These are phyloP conservation scores for Deroplatys truncata DNA, from an alignment of 2,888 invertebrate species.

Conservation along the genomic window DNA sequence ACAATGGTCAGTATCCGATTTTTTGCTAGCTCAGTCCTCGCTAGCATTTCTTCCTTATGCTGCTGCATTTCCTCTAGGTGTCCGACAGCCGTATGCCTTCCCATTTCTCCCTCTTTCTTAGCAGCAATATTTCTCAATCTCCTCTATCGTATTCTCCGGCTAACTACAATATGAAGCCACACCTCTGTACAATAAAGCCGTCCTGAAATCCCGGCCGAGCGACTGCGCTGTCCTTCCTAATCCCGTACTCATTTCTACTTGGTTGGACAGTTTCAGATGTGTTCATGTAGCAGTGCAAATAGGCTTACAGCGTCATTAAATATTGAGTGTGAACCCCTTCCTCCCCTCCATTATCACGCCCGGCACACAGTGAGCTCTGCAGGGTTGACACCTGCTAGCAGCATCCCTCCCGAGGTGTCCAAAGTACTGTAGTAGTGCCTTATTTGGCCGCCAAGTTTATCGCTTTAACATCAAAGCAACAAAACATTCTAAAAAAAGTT, in stretches of 20 bases:
- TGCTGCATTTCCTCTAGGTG: too few species aligned
- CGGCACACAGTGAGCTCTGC: slow-evolving; percentile 10
- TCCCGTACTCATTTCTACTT: neutral
- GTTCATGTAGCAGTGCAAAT: neutral
- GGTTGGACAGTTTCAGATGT: neutral
- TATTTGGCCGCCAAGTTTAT: neutral
- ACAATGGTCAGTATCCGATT: too few species aligned
- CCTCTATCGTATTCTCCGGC: neutral
- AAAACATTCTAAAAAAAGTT: too few species aligned
- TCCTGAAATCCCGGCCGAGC: neutral
- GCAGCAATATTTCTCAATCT: neutral
- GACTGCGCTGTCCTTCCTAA: neutral
- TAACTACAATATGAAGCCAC: neutral
- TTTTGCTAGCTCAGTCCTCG: too few species aligned
- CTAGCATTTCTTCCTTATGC: too few species aligned
- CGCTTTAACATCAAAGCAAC: too few species aligned
- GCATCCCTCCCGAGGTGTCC: neutral
- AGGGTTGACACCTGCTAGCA: slow-evolving; percentile 21
- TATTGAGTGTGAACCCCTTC: slow-evolving; percentile 21
- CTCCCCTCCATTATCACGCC: slow-evolving; percentile 21
- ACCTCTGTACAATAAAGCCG: neutral
- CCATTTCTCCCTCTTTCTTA: too few species aligned
- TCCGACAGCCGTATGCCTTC: too few species aligned
- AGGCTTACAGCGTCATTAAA: slow-evolving; percentile 24
- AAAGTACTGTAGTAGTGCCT: neutral